Evolutionary conservation across 37 sponge, comb jelly and placozoan species (phyloP).

Genomic region (Tethya wilhelma): DNA sequence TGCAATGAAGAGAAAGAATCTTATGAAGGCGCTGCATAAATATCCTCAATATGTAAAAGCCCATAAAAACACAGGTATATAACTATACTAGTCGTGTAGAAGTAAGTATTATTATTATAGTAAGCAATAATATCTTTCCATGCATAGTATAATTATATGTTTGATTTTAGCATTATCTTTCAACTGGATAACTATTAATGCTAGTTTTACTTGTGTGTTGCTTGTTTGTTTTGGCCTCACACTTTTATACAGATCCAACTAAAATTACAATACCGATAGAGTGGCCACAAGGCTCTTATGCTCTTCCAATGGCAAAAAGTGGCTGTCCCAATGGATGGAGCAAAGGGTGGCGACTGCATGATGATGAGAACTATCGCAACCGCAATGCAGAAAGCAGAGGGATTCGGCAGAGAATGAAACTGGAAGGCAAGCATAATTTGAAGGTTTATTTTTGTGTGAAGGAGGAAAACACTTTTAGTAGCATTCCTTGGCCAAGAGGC

Average conservation of each 20-base stretch:
- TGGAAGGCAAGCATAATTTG: background rate
- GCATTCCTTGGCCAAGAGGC: slow-evolving; percentile 34
- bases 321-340: background rate
- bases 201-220: too few relatives aligned
- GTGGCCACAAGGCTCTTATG: background rate
- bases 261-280: background rate
- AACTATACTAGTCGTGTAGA: too few relatives aligned
- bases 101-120: too few relatives aligned
- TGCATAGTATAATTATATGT: background rate
- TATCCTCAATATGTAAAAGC: background rate
- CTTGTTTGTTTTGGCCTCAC: too few relatives aligned
- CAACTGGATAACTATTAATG: too few relatives aligned
- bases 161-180: too few relatives aligned
- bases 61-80: background rate
- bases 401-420: background rate
- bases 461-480: background rate
- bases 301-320: background rate
- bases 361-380: background rate
- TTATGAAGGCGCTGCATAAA: background rate
- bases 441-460: background rate
- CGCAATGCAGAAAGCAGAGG: background rate
- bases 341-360: background rate
- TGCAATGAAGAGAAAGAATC: background rate
- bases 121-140: background rate
- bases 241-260: background rate